Evolutionary conservation across 2,888 invertebrate species (phyloP).

Genomic region (Cosmia pyralina): DNA sequence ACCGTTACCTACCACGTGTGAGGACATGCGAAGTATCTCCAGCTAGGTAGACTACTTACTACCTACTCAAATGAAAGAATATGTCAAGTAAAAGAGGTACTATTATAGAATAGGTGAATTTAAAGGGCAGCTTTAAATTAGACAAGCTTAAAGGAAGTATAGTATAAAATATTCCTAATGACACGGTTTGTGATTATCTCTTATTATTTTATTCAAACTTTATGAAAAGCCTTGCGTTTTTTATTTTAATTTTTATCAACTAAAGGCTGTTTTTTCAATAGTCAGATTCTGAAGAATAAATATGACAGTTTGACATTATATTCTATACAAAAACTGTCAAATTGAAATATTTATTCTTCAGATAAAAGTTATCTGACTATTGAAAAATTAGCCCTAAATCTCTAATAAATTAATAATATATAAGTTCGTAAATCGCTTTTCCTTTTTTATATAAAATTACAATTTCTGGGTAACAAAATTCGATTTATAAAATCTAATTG

Average conservation of each 20-base stretch:
- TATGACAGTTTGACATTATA: too few relatives aligned
- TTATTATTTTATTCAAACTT: constrained; percentile 26
- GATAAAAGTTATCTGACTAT: too few relatives aligned
- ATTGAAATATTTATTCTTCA: too few relatives aligned
- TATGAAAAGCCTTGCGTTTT: constrained; percentile 5
- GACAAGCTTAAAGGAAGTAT: constrained; percentile 65
- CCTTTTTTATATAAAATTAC: background rate
- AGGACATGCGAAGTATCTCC: constrained; percentile 10
- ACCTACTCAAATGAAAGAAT: constrained; percentile 45
- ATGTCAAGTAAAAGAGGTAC: constrained; percentile 66
- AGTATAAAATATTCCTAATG: constrained; percentile 58
- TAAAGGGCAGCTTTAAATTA: constrained; percentile 72
- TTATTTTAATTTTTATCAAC: background rate
- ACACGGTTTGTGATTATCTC: constrained; percentile 52
- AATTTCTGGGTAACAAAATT: background rate
- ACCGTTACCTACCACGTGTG: constrained; percentile 30
- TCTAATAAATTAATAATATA: background rate
- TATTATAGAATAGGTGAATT: constrained; percentile 69
- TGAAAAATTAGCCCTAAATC: too few relatives aligned
- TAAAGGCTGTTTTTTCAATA: too few relatives aligned
- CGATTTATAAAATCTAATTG: constrained; percentile 44
- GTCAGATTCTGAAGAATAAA: too few relatives aligned
- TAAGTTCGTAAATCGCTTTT: background rate
- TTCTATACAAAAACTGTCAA: too few relatives aligned
- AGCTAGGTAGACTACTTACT: constrained; percentile 33